Percentiles rank a stretch among this genome's conserved stretches.
phyloP scores from a whole-genome alignment of 2,113 vertebrate genomes.

The Crotalus tigris region DNA sequence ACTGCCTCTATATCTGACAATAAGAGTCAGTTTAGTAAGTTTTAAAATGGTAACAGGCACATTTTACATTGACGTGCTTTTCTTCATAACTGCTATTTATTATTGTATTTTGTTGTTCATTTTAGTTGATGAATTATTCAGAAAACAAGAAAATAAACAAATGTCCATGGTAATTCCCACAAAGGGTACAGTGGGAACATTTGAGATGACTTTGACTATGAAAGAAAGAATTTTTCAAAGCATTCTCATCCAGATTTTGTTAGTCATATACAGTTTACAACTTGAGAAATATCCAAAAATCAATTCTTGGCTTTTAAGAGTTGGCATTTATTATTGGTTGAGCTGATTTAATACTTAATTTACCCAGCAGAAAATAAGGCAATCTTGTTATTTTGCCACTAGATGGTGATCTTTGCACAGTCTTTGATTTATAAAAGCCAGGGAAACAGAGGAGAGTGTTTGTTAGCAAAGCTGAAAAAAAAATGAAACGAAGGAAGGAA shows the following conservation, averaged over 20 bases:
- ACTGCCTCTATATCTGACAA: neutral
- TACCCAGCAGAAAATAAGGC: neutral
- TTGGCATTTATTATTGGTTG: neutral
- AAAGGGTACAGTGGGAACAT: neutral
- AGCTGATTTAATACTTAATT: neutral
- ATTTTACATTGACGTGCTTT: neutral
- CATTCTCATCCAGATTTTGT: neutral
- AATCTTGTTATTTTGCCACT: neutral
- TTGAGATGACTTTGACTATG: neutral
- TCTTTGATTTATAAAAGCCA: neutral
- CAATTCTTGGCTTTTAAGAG: neutral
- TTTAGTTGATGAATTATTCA: neutral
- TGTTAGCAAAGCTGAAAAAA: neutral
- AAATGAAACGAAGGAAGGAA: neutral
- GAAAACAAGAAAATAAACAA: neutral
- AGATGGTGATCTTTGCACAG: neutral
- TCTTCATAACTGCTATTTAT: neutral
- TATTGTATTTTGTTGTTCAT: neutral
- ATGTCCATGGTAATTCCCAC: neutral
- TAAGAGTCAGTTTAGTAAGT: neutral
- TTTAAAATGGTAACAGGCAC: neutral
- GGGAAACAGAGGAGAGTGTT: neutral
- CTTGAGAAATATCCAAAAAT: neutral
- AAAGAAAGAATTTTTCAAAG: neutral
- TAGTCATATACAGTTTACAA: neutral